Conservation (phyloP, 1,140 invertebrate species). For the Cotesia glomerata region DNA sequence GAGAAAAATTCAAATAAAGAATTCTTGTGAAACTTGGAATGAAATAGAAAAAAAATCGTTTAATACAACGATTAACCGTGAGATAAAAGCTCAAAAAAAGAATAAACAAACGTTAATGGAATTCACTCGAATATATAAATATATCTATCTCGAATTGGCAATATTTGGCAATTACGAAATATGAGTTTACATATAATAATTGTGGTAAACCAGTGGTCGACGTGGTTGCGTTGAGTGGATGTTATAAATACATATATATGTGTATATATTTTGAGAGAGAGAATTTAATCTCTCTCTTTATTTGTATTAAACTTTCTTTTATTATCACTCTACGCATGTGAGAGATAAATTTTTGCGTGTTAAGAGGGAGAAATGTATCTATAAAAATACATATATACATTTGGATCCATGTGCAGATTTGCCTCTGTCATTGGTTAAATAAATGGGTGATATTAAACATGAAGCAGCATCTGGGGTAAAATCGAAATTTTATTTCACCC, state of each 20-base stretch:
- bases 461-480: background rate
- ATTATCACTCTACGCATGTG: background rate
- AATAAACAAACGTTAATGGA: constrained; percentile 7
- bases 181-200: constrained; percentile 58
- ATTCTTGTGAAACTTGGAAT: too few relatives aligned
- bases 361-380: background rate
- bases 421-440: too few relatives aligned
- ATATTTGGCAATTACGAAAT: constrained; percentile 41
- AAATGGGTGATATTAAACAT: constrained; percentile 6
- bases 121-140: constrained; percentile 17
- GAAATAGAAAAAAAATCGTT: too few relatives aligned
- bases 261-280: too few relatives aligned
- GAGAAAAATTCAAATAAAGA: too few relatives aligned
- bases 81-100: background rate
- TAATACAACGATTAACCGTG: too few relatives aligned
- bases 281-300: constrained; percentile 9
- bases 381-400: constrained; percentile 7
- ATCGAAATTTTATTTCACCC: constrained; percentile 30
- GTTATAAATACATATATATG: background rate
- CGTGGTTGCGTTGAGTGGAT: constrained; percentile 27
- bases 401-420: background rate
- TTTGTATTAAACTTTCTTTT: constrained; percentile 1
- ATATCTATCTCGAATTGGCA: constrained; percentile 19
- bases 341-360: background rate
- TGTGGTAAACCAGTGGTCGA: constrained; percentile 57